Evolutionary conservation across 2,797 vertebrate genomes (phyloP), one percentile per base, ranked within the genome.

Genomic region (Pempheris klunzingeri): DNA sequence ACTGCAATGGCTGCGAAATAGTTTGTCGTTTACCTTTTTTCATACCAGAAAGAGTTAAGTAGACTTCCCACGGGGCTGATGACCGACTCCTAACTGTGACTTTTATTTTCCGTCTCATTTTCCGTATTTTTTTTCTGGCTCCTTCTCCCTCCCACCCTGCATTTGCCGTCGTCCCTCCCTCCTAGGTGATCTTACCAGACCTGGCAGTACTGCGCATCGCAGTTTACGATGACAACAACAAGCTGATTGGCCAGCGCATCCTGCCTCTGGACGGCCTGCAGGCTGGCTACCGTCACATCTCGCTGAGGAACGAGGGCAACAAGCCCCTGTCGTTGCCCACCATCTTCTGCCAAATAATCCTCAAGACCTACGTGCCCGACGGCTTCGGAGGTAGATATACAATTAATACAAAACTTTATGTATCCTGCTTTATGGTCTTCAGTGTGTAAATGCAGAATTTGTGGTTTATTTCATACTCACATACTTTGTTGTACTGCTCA

Each of bases 291-390:
- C 93, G 98, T 59, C 98, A 99, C 94, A 99, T 99, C 89, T 99
- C 98, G 18, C 96, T 99, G 78, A 94, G 98, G 71, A 99, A 99
- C 10, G 98, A 99, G 82, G 98, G 98, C 85, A 99, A 99, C 94
- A 99, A 99, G 74, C 98, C 98, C 0, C 94, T 99, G 72, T 99
- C 98, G 7, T 91, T 99, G 78, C 98, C 98, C 74, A 99, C 98
- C 0, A 92, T 99, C 88, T 99, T 99, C 95, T 99, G 98, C 94
- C 98, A 99, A 92, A 99, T 99, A 88, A 97, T 99, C 77, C 97
- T 99, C 60, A 99, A 99, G 95, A 99, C 98, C 54, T 99, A 99
- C 0, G 98, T 99, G 79, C 98, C 98, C 71, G 98, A 99, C 60
- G 98, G 98, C 30, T 99, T 99, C 61, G 98, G 98, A 94, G 98